Evolutionary conservation across 2,888 invertebrate genomes (phyloP).

Genomic region (Chymomyza amoena): DNA sequence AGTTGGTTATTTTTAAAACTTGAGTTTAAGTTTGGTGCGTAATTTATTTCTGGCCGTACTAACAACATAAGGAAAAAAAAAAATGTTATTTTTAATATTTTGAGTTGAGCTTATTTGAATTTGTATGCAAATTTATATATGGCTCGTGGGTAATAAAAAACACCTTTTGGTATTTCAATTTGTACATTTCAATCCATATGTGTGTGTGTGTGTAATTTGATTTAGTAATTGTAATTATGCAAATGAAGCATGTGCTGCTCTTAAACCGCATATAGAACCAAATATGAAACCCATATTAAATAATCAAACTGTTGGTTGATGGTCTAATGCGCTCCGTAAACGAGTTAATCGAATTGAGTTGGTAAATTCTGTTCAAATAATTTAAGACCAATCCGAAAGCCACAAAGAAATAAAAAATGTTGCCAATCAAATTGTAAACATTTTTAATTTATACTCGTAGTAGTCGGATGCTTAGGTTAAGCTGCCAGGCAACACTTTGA

Average conservation of each 20-base stretch:
- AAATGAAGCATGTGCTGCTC: constrained; percentile 35
- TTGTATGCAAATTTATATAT: too few relatives aligned
- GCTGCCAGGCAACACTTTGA: constrained; percentile 53
- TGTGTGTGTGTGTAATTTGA: constrained; percentile 50
- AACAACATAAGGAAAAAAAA: too few relatives aligned
- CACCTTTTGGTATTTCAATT: constrained; percentile 15
- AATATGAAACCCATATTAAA: too few relatives aligned
- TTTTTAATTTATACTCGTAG: constrained; percentile 45
- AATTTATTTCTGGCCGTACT: too few relatives aligned
- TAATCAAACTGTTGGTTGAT: not conserved
- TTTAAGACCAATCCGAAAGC: not conserved
- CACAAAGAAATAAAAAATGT: not conserved
- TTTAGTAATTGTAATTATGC: constrained; percentile 57
- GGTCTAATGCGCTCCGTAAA: not conserved
- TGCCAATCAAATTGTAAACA: constrained; percentile 53
- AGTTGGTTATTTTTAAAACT: too few relatives aligned
- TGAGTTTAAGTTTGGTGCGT: too few relatives aligned
- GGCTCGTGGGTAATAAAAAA: not conserved
- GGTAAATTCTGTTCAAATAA: not conserved
- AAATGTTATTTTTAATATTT: too few relatives aligned
- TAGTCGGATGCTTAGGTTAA: constrained; percentile 5
- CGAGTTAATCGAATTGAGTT: too few relatives aligned
- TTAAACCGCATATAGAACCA: not conserved
- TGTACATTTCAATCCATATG: not conserved
- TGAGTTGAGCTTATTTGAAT: too few relatives aligned